phyloP scores from a whole-genome alignment of 2,113 vertebrate species.

The Steatornis caripensis region DNA sequence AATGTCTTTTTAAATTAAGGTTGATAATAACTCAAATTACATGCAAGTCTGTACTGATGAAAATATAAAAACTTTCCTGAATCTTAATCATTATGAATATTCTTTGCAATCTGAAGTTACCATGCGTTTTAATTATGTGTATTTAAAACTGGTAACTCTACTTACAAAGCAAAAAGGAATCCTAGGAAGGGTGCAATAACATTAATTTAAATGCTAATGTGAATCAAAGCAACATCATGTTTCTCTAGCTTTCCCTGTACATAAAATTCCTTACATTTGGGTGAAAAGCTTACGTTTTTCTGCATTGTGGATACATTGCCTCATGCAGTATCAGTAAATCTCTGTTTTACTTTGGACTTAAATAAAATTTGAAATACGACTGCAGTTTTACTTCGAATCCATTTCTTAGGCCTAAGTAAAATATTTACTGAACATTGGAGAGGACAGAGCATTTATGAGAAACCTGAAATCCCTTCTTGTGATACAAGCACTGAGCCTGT shows the following conservation, averaged over 20 bases:
- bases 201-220: slow-evolving; percentile 48
- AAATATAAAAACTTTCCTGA: slow-evolving; percentile 22
- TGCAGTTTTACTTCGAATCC: slow-evolving; percentile 21
- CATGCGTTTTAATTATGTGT: slow-evolving; percentile 30
- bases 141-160: slow-evolving; percentile 29
- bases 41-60: slow-evolving; percentile 34
- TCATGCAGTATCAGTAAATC: neutral
- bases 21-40: neutral
- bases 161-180: slow-evolving; percentile 43
- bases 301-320: slow-evolving; percentile 17
- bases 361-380: slow-evolving; percentile 19
- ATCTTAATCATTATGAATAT: slow-evolving; percentile 34
- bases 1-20: slow-evolving; percentile 61
- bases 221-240: neutral
- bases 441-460: neutral
- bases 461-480: neutral
- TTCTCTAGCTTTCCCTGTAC: slow-evolving; percentile 52
- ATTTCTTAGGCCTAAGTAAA: slow-evolving; percentile 5
- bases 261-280: slow-evolving; percentile 20
- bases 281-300: slow-evolving; percentile 34
- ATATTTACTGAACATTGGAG: neutral
- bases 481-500: neutral
- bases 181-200: slow-evolving; percentile 53
- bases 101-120: slow-evolving; percentile 48
- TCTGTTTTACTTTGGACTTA: neutral